Evolutionary conservation across 2,113 vertebrate genomes (phyloP), one percentile per base, ranked within the genome.

Genomic region (Dicrurus megarhynchus): DNA sequence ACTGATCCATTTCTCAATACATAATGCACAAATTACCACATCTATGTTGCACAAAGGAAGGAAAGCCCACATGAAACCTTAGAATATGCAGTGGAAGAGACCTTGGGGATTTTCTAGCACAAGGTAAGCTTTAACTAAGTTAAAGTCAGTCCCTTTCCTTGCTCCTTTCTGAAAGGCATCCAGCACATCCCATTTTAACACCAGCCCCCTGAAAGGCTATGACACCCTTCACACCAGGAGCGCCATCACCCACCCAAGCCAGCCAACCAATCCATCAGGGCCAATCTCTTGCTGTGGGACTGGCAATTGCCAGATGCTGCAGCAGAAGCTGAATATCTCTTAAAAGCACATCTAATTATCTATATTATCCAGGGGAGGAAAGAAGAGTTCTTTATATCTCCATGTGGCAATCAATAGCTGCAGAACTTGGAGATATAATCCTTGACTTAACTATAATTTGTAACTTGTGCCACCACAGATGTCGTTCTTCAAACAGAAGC

Each of bases 1-100:
- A 95, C 12, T 90, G 61, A 95, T 79, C 93, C 56, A 41, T 91
- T 84, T 90, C 82, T 96, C 90, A 79, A 89, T 88, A 83, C n/a
- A 56, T 61, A 96, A 91, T 44, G 75, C 64, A 93, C 52, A 88
- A 86, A 94, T 95, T 90, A 83, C 69, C 75, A 59, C 75, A 83
- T 56, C 68, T 80, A 68, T 76, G 90, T 85, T 91, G 60, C 83
- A 60, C 33, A 81, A 69, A 27, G 69, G 73, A 78, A 87, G 78
- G 70, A 90, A 84, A 86, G 57, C 41, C 49, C 42, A 23, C 10
- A 21, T 14, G 56, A 93, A 94, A 83, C 26, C 19, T 28, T 56
- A 28, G 53, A 65, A 67, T 33, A 67, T 3, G 41, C 20, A 57
- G n/a, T 27, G 15, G 41, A 93, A 83, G n/a, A 86, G 77, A 15